Base-by-base conservation (phyloP, 2,888 invertebrate species). In the Drepanosiphum platanoidis region DNA sequence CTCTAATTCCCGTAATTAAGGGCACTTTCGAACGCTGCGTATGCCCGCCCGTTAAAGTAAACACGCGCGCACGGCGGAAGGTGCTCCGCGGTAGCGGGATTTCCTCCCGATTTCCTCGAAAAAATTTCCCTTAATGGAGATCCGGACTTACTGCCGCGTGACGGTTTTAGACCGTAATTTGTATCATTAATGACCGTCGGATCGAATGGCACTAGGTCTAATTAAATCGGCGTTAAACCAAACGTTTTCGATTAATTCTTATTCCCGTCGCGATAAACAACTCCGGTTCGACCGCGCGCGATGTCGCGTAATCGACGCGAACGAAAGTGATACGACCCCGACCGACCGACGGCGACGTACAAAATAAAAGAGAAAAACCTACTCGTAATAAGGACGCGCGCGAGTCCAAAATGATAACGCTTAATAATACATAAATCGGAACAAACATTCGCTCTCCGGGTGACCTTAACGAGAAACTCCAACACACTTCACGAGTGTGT, bases 1-100 rank as follows among this genome's bases (percentile, higher is more conserved):
- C 61, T 36, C 71, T 81, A 82, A 82, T 82, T 82, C 72, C 81
- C 58, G 22, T 82, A 82, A 82, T 82, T 82, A 72, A 82, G 81
- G 30, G 81, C 72, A 72, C 61, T 81, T 71, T 70, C 70, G 80
- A 70, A 52, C 22, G 36, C 70, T n/a, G 27, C 30, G 27, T 11
- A 30, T n/a, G 18, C 52, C 70, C 80, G 22, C 58, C 22, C 18
- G 79, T 68, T 32, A 34, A 36, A 81, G 36, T 58, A 81, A 52
- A 52, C 27, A 58, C 39, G 22, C 13, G 18, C 22, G 42, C 46
- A 18, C 46, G 46, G 46, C 39, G 27, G 80, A 39, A 52, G 70
- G 80, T 58, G 58, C 52, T 58, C n/a, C n/a, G n/a, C 13, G 3
- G 27, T 15, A 58, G 58, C 27, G 30, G 58, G 58, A 81, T 81